Evolutionary conservation across 2,113 vertebrate species (phyloP).

Genomic region (Oxyura jamaicensis): DNA sequence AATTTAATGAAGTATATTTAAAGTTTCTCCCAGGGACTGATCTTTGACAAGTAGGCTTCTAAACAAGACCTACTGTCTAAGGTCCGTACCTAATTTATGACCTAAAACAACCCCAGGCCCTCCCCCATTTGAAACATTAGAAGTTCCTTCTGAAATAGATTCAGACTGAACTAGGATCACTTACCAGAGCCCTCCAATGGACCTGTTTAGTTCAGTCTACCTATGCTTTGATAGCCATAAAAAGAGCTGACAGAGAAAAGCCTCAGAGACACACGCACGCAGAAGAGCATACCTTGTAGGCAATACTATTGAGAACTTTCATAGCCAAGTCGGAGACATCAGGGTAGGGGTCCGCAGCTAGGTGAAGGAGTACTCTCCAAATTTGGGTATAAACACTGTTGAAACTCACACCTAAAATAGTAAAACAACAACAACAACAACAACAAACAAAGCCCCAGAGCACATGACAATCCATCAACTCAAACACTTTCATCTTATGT

Average conservation of each 20-base stretch:
- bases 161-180: background rate
- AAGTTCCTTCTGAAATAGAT: background rate
- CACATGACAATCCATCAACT: background rate
- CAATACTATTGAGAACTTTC: conserved; percentile 97
- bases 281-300: conserved; percentile 87
- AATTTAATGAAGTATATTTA: conserved; percentile 48
- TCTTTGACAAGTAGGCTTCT: conserved; percentile 33
- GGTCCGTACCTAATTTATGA: background rate
- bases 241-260: background rate
- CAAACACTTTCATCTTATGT: conserved; percentile 24
- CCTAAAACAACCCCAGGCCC: background rate
- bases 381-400: conserved; percentile 99
- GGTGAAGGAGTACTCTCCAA: conserved; percentile 94
- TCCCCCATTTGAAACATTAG: conserved; percentile 7
- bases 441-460: background rate
- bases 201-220: background rate
- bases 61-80: background rate
- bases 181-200: background rate
- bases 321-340: conserved; percentile 97
- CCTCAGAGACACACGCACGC: background rate
- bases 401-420: conserved; percentile 90
- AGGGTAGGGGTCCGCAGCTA: conserved; percentile 94
- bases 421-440: background rate
- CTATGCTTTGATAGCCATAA: background rate
- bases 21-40: conserved; percentile 48